phyloP scores from a whole-genome alignment of 1,140 invertebrate species.

The Nymphalis io region DNA sequence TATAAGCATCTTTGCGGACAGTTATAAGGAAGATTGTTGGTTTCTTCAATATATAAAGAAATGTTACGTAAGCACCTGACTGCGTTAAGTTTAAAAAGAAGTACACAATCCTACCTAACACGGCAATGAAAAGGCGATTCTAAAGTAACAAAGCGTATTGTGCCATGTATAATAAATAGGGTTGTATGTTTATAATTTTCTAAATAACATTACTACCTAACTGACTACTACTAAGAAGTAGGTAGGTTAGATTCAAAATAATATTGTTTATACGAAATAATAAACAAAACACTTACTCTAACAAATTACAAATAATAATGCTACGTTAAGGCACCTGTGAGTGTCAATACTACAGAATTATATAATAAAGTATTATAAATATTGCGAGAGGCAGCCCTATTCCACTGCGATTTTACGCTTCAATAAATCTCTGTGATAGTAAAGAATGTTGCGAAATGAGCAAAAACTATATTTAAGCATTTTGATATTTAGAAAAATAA shows the following conservation, averaged over 20 bases:
- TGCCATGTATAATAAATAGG: background rate
- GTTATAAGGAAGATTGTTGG: background rate
- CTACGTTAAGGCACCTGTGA: no score
- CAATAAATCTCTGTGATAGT: slow-evolving; percentile 11
- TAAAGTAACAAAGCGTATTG: slow-evolving; percentile 31
- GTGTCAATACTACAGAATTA: no score
- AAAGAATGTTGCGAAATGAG: background rate
- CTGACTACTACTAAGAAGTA: no score
- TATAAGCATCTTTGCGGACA: no score
- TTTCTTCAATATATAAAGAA: background rate
- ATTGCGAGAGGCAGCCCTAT: slow-evolving; percentile 7
- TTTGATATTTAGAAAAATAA: no score
- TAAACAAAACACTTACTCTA: no score
- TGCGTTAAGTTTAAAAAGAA: slow-evolving; percentile 8
- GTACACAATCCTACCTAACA: slow-evolving; percentile 13
- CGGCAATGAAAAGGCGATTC: slow-evolving; percentile 23
- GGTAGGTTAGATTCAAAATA: no score
- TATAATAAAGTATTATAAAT: background rate
- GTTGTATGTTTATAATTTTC: no score
- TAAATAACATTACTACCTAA: no score
- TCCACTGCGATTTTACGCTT: slow-evolving; percentile 36
- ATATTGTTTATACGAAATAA: no score
- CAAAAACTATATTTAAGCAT: no score
- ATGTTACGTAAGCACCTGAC: slow-evolving; percentile 30
- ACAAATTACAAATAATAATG: no score